phyloP scores from a whole-genome alignment of 1,140 invertebrate genomes.

The Planococcus citri region DNA sequence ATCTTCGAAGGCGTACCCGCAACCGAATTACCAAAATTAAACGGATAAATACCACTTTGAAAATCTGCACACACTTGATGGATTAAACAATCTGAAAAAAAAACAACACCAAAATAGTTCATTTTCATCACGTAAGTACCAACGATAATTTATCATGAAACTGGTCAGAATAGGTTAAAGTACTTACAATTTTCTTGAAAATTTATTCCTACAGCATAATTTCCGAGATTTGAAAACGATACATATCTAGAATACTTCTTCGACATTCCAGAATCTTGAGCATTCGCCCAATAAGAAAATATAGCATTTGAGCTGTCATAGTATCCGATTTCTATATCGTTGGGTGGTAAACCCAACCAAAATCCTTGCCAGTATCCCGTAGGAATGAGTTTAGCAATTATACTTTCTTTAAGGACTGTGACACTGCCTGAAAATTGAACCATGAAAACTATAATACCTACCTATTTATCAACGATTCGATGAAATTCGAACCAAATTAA shows the following conservation, averaged over 20 bases:
- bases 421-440: neutral
- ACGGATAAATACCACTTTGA: neutral
- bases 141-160: too few species aligned
- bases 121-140: too few species aligned
- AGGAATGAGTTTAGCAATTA: constrained; percentile 39
- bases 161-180: neutral
- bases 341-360: constrained; percentile 38
- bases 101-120: too few species aligned
- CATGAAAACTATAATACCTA: too few species aligned
- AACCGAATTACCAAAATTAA: neutral
- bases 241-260: neutral
- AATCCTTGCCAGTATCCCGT: constrained; percentile 43
- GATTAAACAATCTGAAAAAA: constrained; percentile 22
- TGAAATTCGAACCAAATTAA: too few species aligned
- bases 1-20: too few species aligned
- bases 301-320: constrained; percentile 36
- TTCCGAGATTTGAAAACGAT: neutral
- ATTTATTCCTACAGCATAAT: constrained; percentile 14
- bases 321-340: constrained; percentile 38
- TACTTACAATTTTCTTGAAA: constrained; percentile 27
- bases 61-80: neutral
- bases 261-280: constrained; percentile 26
- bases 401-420: constrained; percentile 35
- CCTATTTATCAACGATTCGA: too few species aligned
- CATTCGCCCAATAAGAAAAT: constrained; percentile 39